Percentiles rank a stretch among this genome's conserved stretches.
Conservation (phyloP, 2,113 vertebrate genomes). For the Ascaphus truei region DNA sequence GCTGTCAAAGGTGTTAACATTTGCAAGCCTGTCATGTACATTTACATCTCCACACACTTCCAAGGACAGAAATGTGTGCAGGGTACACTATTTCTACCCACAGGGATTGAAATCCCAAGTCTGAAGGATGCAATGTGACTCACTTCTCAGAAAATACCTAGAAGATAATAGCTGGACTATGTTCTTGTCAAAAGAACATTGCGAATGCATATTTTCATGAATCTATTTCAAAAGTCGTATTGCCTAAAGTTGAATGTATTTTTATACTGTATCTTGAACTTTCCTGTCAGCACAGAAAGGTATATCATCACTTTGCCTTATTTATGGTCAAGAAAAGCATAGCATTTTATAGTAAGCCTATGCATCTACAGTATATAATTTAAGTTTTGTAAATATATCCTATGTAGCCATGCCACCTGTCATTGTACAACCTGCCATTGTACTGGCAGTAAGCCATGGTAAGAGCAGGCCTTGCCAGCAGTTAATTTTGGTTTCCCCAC, state of each 20-base stretch:
- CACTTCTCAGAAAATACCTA: background rate
- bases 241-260: conserved; percentile 19
- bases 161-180: conserved; percentile 16
- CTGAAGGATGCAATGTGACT: conserved; percentile 1
- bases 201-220: conserved; percentile 31
- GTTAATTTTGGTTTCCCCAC: no score
- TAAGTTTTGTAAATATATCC: no score
- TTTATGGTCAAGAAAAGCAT: background rate
- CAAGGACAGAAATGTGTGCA: background rate
- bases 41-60: conserved; percentile 21
- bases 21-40: conserved; percentile 23
- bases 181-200: conserved; percentile 39
- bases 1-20: conserved; percentile 17
- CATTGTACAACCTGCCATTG: no score
- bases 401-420: no score
- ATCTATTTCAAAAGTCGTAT: conserved; percentile 38
- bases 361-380: no score
- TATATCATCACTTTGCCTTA: background rate
- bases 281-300: background rate
- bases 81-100: background rate
- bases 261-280: conserved; percentile 16
- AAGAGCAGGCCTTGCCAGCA: no score
- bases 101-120: background rate
- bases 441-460: no score
- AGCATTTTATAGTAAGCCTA: no score